Evolutionary conservation across 2,113 vertebrate genomes (phyloP).

Genomic region (Sylvilagus bachmani): DNA sequence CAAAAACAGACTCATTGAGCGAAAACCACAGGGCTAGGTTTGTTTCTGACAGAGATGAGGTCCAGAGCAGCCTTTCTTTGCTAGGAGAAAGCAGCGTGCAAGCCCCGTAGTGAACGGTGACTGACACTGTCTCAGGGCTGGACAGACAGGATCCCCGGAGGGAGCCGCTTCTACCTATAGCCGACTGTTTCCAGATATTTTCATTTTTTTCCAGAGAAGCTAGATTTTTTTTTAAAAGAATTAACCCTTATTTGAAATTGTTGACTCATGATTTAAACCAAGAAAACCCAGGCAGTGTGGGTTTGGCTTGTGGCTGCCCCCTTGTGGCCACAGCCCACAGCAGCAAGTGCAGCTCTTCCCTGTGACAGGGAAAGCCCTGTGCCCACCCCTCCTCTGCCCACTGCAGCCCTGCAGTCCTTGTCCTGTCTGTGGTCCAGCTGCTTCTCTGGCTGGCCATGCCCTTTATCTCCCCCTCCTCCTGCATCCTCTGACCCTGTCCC

Average conservation of each 20-base stretch:
- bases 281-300: not conserved
- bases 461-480: not conserved
- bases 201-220: slow-evolving; percentile 13
- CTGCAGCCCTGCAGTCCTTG: not conserved
- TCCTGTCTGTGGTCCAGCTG: not conserved
- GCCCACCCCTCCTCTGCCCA: not conserved
- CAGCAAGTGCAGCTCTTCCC: not conserved
- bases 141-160: not conserved
- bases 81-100: not conserved
- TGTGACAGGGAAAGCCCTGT: not conserved
- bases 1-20: not conserved
- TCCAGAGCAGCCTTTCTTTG: not conserved
- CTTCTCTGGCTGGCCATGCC: not conserved
- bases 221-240: not conserved
- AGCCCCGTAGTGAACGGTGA: not conserved
- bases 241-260: not conserved
- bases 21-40: not conserved
- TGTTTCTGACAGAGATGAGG: not conserved
- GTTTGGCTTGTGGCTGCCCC: not conserved
- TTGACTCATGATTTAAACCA: not conserved
- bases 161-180: too few species aligned
- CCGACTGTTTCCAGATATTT: not conserved
- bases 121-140: not conserved
- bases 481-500: not conserved
- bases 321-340: not conserved